These are phyloP conservation scores for Campylomormyrus tamandua DNA, from an alignment of 2,113 vertebrate species.

Conservation along the genomic window DNA sequence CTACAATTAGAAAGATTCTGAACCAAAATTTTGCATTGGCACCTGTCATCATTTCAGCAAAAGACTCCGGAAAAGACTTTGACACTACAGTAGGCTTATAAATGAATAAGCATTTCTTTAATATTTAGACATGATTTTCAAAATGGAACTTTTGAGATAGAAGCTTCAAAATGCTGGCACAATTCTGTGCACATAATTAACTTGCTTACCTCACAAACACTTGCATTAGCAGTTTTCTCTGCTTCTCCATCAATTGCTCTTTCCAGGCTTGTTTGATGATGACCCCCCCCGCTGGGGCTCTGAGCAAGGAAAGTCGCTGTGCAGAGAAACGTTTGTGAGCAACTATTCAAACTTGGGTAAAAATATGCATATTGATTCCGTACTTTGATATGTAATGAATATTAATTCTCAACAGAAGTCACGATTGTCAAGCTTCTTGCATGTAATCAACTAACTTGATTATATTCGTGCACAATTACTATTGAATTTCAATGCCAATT, in stretches of 20 bases:
- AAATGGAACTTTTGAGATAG: not conserved
- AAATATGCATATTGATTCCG: not conserved
- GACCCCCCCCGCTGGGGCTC: not conserved
- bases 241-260: not conserved
- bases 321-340: not conserved
- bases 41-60: not conserved
- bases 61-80: not conserved
- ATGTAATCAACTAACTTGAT: not conserved
- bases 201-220: not conserved
- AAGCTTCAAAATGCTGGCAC: not conserved
- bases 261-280: not conserved
- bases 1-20: not conserved
- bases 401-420: slow-evolving; percentile 1
- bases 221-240: not conserved
- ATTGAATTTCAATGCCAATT: slow-evolving; percentile 4
- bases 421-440: not conserved
- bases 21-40: not conserved
- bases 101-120: not conserved
- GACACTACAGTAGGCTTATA: not conserved
- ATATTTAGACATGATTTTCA: not conserved
- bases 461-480: not conserved
- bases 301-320: not conserved
- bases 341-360: not conserved
- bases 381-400: not conserved
- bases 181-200: not conserved